Evolutionary conservation across 1,140 invertebrate genomes (phyloP).

Genomic region (Sogatella furcifera): DNA sequence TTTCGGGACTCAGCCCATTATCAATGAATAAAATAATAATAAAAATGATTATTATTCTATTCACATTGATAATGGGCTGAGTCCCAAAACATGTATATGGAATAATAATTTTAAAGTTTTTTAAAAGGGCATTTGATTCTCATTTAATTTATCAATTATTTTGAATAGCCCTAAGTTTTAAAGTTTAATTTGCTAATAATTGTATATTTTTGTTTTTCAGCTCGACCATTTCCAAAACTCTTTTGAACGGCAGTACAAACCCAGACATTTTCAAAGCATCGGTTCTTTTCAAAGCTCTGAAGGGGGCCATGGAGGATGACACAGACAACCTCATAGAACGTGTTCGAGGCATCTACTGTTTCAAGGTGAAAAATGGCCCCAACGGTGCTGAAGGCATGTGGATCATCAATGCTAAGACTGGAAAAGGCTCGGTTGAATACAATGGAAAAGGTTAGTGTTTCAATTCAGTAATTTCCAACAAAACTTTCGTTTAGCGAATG

Average conservation of each 20-base stretch:
- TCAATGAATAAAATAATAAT: too few relatives aligned
- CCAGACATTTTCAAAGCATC: constrained; percentile 61
- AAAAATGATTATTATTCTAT: too few relatives aligned
- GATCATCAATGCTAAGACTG: constrained; percentile 83
- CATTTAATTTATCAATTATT: too few relatives aligned
- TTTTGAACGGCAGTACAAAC: constrained; percentile 21
- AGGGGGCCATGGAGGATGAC: constrained; percentile 70
- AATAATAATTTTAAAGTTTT: too few relatives aligned
- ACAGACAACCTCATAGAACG: constrained; percentile 71
- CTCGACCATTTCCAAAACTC: neutral
- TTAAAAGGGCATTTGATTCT: too few relatives aligned
- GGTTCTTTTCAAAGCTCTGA: constrained; percentile 66
- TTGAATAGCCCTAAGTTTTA: too few relatives aligned
- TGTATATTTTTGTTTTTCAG: neutral
- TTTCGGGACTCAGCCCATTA: too few relatives aligned
- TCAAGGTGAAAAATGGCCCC: constrained; percentile 69
- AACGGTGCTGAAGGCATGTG: constrained; percentile 69
- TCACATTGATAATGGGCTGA: too few relatives aligned
- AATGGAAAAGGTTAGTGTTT: constrained; percentile 53
- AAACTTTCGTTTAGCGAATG: too few relatives aligned
- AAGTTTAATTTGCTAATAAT: too few relatives aligned
- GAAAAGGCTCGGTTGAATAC: constrained; percentile 71
- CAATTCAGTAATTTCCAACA: neutral
- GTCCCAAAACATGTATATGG: too few relatives aligned
- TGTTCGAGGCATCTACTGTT: constrained; percentile 77